A percentile compares a stretch with the other conserved stretches of the same genome.
Evolutionary conservation across 2,888 invertebrate species (phyloP).

Genomic region (Microctonus hyperodae): DNA sequence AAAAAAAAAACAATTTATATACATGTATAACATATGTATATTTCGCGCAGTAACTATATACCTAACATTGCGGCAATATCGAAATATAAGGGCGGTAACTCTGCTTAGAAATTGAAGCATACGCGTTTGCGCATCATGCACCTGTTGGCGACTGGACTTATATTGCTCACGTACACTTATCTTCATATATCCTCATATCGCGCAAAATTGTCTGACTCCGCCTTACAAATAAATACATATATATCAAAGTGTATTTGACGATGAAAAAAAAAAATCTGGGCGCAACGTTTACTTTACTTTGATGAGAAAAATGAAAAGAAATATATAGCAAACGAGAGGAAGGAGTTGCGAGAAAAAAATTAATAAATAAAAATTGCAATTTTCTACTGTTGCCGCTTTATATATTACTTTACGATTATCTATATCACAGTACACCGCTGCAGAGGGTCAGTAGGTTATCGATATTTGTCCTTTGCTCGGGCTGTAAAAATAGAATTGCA

Average conservation of each 20-base stretch:
- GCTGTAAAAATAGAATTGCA: conserved; percentile 41
- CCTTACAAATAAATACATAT: neutral
- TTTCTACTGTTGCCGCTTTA: conserved; percentile 5
- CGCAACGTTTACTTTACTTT: conserved; percentile 5
- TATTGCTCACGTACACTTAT: too few relatives aligned
- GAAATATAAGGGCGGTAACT: neutral
- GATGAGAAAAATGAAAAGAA: neutral
- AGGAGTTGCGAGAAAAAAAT: too few relatives aligned
- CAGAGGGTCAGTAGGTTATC: conserved; percentile 54
- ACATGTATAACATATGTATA: too few relatives aligned
- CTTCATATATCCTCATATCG: neutral
- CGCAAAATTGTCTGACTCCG: neutral
- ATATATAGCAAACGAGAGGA: neutral
- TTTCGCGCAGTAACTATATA: neutral
- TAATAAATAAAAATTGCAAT: neutral
- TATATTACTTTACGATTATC: neutral
- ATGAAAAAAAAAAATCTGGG: neutral
- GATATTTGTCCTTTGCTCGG: conserved; percentile 46
- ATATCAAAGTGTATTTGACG: neutral
- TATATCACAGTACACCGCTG: neutral
- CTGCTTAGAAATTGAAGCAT: neutral
- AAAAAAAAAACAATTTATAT: too few relatives aligned
- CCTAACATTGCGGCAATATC: neutral
- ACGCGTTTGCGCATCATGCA: neutral
- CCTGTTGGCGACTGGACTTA: neutral